Conservation (phyloP, 2,888 invertebrate genomes). For the Rhagium mordax region DNA sequence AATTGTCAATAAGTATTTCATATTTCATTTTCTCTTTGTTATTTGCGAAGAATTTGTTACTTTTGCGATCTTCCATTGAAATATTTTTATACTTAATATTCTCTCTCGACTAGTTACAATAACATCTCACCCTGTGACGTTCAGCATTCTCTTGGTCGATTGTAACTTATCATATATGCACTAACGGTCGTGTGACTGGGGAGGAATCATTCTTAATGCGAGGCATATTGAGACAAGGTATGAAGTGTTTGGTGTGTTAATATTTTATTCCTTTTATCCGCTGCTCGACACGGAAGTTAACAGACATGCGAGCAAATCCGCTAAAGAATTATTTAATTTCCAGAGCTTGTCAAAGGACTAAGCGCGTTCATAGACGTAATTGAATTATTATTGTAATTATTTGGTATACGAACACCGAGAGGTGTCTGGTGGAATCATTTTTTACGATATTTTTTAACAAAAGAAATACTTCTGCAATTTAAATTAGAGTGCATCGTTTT, state of each 20-base stretch:
- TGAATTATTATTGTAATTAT: slow-evolving; percentile 23
- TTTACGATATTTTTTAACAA: not conserved
- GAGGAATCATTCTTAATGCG: slow-evolving; percentile 56
- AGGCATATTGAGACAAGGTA: slow-evolving; percentile 49
- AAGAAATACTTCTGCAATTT: no score
- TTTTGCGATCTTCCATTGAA: no score
- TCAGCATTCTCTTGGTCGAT: slow-evolving; percentile 39
- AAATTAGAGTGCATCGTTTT: no score
- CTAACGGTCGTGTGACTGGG: slow-evolving; percentile 53
- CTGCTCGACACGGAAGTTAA: slow-evolving; percentile 32
- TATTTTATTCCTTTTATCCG: slow-evolving; percentile 62
- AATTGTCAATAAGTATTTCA: no score
- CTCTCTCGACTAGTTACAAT: no score
- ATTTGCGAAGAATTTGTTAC: no score
- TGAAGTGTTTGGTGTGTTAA: slow-evolving; percentile 62
- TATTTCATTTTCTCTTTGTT: no score
- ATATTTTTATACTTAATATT: no score
- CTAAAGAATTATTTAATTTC: slow-evolving; percentile 24
- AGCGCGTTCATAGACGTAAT: not conserved
- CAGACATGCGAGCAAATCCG: slow-evolving; percentile 23
- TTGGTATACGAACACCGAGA: not conserved
- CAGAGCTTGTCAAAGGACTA: not conserved
- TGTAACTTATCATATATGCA: slow-evolving; percentile 58
- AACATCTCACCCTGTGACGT: not conserved
- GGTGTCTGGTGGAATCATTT: not conserved